Evolutionary conservation across 2,888 invertebrate species (phyloP), one percentile per base, ranked within the genome.

Genomic region (Esperia sulphurella): DNA sequence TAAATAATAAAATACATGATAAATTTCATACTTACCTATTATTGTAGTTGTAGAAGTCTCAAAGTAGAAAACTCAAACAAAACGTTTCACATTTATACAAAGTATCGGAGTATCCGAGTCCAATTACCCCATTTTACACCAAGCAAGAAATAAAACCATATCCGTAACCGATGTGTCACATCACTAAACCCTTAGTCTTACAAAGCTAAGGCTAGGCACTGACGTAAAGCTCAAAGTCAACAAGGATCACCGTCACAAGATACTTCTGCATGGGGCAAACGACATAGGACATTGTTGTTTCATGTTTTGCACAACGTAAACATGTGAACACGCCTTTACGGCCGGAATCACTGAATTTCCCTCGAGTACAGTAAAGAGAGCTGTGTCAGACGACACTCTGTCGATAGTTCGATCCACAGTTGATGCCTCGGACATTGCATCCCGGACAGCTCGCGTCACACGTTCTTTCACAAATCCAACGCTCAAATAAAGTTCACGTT

Each of bases 301-400:
- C 74, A 75, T 73, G 75, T 73, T 69, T 65, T 65, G 54, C 60
- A 31, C 40, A 42, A 29, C 62, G 62, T 70, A 69, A 65, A 71
- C 67, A 37, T 63, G 63, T 69, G 70, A 65, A 71, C 67, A 62
- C 60, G 61, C 66, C 71, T 78, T 79, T 77, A 79, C 70, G 67
- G 63, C 68, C 59, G 66, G 79, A 81, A 81, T 85, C 79, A 76
- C 67, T 59, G 75, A 74, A 88, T 87, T 87, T 88, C 88, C 88
- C 87, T 51, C 43, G 87, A 80, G 88, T 76, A 76, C 69, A 72
- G 73, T 88, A 84, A 82, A 81, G 78, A 68, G 65, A 71, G 68
- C 68, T 71, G 66, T 61, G 77, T 77, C 75, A 71, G 75, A 69
- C 71, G 71, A 76, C 74, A 71, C 65, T 63, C 63, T 65, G 64